Base-by-base conservation (phyloP, 2,797 vertebrate species). In the Acrocephalus scirpaceus region DNA sequence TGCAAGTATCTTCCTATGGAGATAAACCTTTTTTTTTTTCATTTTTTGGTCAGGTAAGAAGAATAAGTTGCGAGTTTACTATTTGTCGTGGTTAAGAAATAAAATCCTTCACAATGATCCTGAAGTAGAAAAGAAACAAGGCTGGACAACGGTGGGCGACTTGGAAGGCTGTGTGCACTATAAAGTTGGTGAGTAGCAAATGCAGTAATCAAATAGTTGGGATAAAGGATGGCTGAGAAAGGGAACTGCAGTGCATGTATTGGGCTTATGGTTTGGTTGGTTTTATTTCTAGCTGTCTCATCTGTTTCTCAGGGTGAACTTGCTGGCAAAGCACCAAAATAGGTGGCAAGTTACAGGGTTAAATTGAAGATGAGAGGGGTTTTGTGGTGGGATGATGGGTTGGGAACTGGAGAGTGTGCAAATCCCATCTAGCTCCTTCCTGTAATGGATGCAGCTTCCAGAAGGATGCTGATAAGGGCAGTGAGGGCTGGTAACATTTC, bases 81-180 rank as follows among this genome's bases (percentile, higher is more conserved):
- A 99, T 97, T 98, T 99, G 96, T 99, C 99, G 50, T 99, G 99
- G 99, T 98, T 99, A 97, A 98, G 99, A 98, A 99, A 99, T 97
- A 99, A 99, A 98, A 99, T 99, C 92, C 99, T 99, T 70, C 99
- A 99, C 96, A 99, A 99, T 5, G 99, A 99, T 84, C 99, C 99
- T 0, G 99, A 99, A 96, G 99, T 99, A 93, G 99, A 99, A 97
- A 99, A 99, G 97, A 99, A 99, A 53, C 99, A 99, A 97, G 99
- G 99, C 2, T 99, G 99, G 99, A 99, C 99, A 84, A 99, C 99
- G 0, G 99, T 99, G 12, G 99, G 99, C 2, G 99, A 99, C 86
- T 97, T 99, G 97, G 99, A 99, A 97, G 99, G 99, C 69, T 99
- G 98, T 58, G 99, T 99, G 77, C 99, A 99, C 98, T 99, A 99